Conservation (phyloP, 2,113 vertebrate genomes). For the Rhinichthys klamathensis region DNA sequence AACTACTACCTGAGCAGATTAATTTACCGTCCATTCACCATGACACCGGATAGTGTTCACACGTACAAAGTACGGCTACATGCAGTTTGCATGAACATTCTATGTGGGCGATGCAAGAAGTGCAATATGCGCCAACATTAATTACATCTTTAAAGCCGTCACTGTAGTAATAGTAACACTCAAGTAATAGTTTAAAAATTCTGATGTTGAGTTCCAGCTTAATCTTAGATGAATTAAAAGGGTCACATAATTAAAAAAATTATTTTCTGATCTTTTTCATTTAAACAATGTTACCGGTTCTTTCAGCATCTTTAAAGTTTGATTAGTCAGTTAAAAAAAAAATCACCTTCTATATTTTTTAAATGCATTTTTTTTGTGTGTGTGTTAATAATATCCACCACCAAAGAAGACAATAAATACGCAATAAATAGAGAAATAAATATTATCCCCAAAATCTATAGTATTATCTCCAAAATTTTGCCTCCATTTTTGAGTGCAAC, state of each 20-base stretch:
- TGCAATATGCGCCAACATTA: neutral
- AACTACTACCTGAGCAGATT: conserved; percentile 38
- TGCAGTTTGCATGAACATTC: neutral
- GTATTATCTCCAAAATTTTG: no score
- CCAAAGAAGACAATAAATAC: no score
- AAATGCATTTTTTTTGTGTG: neutral
- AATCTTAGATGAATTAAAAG: neutral
- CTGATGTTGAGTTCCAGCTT: neutral
- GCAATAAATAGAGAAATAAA: no score
- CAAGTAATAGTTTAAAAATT: neutral
- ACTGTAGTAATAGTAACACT: no score
- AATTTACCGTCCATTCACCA: conserved; percentile 10
- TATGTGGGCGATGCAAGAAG: neutral
- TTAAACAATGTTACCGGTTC: neutral
- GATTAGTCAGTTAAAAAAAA: neutral
- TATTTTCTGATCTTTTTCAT: neutral
- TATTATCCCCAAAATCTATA: no score
- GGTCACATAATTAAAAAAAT: rapidly evolving
- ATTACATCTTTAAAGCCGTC: neutral
- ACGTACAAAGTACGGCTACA: neutral
- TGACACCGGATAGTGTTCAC: conserved; percentile 16
- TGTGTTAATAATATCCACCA: no score
- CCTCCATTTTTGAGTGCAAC: no score
- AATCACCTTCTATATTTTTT: neutral
- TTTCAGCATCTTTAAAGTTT: neutral